Percentiles rank a stretch among this genome's conserved stretches.
Conservation (phyloP, 2,113 vertebrate species). For the Platanista minor region DNA sequence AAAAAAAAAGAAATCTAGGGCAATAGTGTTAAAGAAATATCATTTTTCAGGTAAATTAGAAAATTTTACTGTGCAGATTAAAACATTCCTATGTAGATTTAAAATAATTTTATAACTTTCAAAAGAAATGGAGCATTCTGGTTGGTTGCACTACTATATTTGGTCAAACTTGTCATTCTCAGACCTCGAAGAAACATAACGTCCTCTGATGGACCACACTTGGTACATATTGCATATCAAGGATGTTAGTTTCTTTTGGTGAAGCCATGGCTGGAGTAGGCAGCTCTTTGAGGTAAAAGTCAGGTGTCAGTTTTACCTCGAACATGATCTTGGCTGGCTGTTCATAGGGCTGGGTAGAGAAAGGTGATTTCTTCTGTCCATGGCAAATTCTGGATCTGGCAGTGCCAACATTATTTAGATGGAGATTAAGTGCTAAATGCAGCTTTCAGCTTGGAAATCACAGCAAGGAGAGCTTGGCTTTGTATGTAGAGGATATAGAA, state of each 20-base stretch:
- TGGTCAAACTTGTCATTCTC: not conserved
- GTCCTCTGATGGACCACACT: not conserved
- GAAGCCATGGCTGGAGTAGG: not conserved
- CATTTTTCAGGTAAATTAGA: not conserved
- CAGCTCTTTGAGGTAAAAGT: not conserved
- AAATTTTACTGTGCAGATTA: not conserved
- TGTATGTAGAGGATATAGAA: not conserved
- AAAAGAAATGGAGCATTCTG: not conserved
- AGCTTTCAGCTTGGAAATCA: not conserved
- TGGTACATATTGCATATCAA: not conserved
- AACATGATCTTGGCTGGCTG: not conserved
- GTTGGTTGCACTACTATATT: not conserved
- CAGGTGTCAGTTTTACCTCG: not conserved
- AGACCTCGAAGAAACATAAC: not conserved
- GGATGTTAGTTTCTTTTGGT: not conserved
- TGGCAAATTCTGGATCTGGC: not conserved
- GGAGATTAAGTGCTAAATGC: not conserved
- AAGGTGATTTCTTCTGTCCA: not conserved
- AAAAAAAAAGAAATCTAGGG: not conserved
- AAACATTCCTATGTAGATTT: not conserved
- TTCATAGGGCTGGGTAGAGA: not conserved
- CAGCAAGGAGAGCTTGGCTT: not conserved
- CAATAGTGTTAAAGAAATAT: not conserved
- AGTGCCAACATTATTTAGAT: not conserved
- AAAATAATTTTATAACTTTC: not conserved